Base-by-base conservation (phyloP, 2,113 vertebrate species). In the Athene cunicularia region DNA sequence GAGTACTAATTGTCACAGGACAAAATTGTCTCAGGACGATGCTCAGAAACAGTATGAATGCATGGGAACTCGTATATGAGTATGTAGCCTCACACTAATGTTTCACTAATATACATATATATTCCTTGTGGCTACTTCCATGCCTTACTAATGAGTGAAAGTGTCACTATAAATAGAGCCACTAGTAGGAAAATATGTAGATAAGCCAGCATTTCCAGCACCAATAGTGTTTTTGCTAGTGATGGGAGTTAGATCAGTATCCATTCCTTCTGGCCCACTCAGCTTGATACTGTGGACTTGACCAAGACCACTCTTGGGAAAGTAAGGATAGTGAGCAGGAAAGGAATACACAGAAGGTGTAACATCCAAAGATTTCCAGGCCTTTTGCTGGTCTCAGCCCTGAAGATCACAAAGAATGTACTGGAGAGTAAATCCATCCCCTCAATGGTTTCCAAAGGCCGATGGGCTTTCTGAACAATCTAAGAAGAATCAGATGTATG, bases 211-310 rank as follows among this genome's bases (percentile, higher is more conserved):
- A 3, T 11, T 11, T 0, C 11, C 35, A 66, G 11, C 9, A 27
- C 2, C 53, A 32, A 18, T 1, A 10, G 2, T 35, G 14, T 16
- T 75, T 43, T 41, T 74, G 8, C 5, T 30, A 22, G 4, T 0
- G 2, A 2, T 77, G 27, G 19, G 9, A 15, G 14, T 52, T 62
- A 26, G 11, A 21, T 8, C 21, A 6, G 2, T 13, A 33, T n/a
- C n/a, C 1, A 1, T 26, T 24, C 18, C 6, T 75, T 72, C 49
- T 72, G 49, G 4, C 18, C 80, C 16, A 50, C 17, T 55, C 63
- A 26, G 11, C 30, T 70, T 62, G 21, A 11, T 27, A 9, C 20
- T 27, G 20, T 9, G 21, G 17, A 33, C 18, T 55, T 80, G 11
- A 52, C 20, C 23, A 15, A 63, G 7, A 35, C 11, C 18, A 11